Conservation (phyloP, 1,140 invertebrate genomes). For the Pogonomyrmex californicus region DNA sequence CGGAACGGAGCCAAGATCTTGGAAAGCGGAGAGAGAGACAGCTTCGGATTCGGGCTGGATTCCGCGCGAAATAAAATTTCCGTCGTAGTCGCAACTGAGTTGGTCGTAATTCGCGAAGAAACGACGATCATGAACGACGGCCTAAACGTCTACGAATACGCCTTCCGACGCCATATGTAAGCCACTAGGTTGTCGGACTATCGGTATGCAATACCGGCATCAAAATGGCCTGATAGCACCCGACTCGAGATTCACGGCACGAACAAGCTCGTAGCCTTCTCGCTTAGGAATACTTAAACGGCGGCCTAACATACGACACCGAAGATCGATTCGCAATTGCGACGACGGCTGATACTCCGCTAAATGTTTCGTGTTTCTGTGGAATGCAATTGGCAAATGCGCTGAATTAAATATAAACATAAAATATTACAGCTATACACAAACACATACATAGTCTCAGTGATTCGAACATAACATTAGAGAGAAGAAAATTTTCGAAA, state of each 20-base stretch:
- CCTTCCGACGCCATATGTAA: constrained; percentile 69
- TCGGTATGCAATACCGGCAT: constrained; percentile 79
- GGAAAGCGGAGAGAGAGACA: not conserved
- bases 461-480: not conserved
- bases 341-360: not conserved
- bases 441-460: not conserved
- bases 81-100: not conserved
- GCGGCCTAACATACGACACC: constrained; percentile 44
- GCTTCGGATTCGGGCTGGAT: not conserved
- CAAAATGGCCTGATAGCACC: constrained; percentile 74
- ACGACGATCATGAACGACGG: not conserved
- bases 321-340: constrained; percentile 36
- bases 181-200: constrained; percentile 77
- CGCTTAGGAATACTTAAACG: constrained; percentile 78
- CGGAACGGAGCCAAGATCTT: not conserved
- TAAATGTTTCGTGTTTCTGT: not conserved
- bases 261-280: constrained; percentile 75
- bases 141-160: constrained; percentile 8
- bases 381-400: too few relatives aligned
- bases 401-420: constrained; percentile 10
- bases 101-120: constrained; percentile 40
- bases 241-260: constrained; percentile 80
- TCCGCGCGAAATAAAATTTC: constrained; percentile 44
- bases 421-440: not conserved
- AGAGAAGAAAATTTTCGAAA: not conserved